Evolutionary conservation across 1,140 invertebrate genomes (phyloP).

Genomic region (Aleiodes sp.): DNA sequence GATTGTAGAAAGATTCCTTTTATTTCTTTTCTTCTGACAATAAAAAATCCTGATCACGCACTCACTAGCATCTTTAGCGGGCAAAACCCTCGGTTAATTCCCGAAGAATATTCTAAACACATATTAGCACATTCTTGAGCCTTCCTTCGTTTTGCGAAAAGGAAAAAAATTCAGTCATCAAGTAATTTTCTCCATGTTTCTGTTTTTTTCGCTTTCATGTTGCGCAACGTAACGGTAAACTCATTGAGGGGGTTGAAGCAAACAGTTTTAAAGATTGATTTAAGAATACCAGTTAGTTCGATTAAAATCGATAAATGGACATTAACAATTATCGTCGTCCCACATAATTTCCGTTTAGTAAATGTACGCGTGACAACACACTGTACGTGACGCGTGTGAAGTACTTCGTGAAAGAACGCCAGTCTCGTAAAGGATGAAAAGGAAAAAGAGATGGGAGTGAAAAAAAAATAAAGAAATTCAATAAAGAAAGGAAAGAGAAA

Average conservation of each 20-base stretch:
- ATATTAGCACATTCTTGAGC: constrained; percentile 4
- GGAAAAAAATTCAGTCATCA: too few relatives aligned
- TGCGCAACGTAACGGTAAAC: too few relatives aligned
- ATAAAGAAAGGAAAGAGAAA: neutral
- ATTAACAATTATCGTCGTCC: constrained; percentile 19
- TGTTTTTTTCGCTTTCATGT: too few relatives aligned
- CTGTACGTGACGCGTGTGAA: constrained; percentile 22
- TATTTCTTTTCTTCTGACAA: neutral
- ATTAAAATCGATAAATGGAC: neutral
- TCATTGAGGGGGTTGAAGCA: too few relatives aligned
- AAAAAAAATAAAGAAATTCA: neutral
- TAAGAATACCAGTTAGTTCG: neutral
- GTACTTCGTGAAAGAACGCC: constrained; percentile 22
- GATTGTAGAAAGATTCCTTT: neutral
- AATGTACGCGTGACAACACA: constrained; percentile 22
- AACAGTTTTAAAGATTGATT: too few relatives aligned
- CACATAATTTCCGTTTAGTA: constrained; percentile 13
- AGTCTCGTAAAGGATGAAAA: neutral
- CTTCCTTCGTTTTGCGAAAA: constrained; percentile 30
- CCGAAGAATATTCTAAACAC: neutral
- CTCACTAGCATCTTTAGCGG: neutral
- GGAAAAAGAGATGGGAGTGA: too few relatives aligned
- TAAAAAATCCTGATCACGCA: neutral
- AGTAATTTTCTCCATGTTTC: too few relatives aligned
- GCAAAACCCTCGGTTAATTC: neutral